Percentiles rank a stretch among this genome's conserved stretches.
Evolutionary conservation across 1,140 invertebrate genomes (phyloP).

Genomic region (Camponotus vicinus): DNA sequence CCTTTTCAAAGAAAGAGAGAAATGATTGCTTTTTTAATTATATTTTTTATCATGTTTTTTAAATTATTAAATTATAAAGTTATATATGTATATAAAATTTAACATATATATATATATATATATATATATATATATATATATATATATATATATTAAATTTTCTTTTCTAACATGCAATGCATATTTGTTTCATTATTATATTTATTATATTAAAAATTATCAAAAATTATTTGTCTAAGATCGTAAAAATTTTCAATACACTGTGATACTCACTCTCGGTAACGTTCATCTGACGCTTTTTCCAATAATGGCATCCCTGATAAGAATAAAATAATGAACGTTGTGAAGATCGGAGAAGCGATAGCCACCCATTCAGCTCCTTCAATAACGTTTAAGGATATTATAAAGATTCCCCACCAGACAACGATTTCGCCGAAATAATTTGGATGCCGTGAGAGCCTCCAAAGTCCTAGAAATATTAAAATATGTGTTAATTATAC

Average conservation of each 20-base stretch:
- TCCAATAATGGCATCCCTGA: slow-evolving; percentile 95
- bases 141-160: no score
- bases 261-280: slow-evolving; percentile 90
- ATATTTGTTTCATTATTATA: background rate
- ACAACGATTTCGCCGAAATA: slow-evolving; percentile 98
- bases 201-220: background rate
- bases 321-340: slow-evolving; percentile 94
- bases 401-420: slow-evolving; percentile 97
- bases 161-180: no score
- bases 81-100: no score
- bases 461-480: slow-evolving; percentile 91
- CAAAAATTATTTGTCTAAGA: background rate
- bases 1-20: no score
- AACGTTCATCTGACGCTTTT: slow-evolving; percentile 94
- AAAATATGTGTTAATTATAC: background rate
- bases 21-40: no score
- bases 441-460: slow-evolving; percentile 96
- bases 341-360: slow-evolving; percentile 95
- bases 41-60: no score
- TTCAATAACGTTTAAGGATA: slow-evolving; percentile 94
- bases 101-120: no score
- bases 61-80: no score
- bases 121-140: no score
- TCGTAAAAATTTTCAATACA: background rate
- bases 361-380: slow-evolving; percentile 94